These are phyloP conservation scores for Hystrix brachyura DNA, from an alignment of 2,113 vertebrate genomes.

Conservation along the genomic window DNA sequence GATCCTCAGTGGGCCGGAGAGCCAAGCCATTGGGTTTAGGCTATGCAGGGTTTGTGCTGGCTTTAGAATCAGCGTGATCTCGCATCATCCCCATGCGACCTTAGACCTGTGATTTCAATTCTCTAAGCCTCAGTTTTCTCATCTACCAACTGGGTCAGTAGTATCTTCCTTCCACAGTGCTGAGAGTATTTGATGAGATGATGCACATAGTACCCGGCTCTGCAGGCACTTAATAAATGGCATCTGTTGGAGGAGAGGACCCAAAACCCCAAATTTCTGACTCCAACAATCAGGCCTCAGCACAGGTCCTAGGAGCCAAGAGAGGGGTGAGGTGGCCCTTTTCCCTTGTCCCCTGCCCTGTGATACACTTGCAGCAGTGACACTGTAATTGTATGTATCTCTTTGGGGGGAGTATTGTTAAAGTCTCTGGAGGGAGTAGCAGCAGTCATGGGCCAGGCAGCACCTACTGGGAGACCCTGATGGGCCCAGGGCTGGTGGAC, in stretches of 20 bases:
- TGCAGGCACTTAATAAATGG: background rate
- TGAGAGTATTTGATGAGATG: background rate
- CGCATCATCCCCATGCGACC: fast-evolving
- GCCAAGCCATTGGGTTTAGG: background rate
- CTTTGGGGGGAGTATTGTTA: background rate
- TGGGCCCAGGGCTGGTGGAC: background rate
- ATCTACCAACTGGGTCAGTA: background rate
- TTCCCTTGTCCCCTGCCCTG: background rate
- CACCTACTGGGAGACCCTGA: background rate
- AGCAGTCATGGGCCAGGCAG: background rate
- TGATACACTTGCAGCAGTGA: background rate
- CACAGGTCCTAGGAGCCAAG: background rate
- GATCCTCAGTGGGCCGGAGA: background rate
- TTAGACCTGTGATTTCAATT: background rate
- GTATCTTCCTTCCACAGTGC: background rate
- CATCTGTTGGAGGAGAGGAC: background rate
- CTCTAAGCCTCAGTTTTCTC: background rate
- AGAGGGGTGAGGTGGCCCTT: background rate
- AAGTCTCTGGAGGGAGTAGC: background rate
- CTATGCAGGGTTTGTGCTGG: background rate
- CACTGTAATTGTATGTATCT: background rate
- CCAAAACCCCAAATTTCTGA: background rate
- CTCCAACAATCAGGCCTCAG: background rate
- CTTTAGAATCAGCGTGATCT: background rate
- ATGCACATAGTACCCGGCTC: background rate